Conservation (phyloP, 1,140 invertebrate genomes). For the Drosophila lowei region DNA sequence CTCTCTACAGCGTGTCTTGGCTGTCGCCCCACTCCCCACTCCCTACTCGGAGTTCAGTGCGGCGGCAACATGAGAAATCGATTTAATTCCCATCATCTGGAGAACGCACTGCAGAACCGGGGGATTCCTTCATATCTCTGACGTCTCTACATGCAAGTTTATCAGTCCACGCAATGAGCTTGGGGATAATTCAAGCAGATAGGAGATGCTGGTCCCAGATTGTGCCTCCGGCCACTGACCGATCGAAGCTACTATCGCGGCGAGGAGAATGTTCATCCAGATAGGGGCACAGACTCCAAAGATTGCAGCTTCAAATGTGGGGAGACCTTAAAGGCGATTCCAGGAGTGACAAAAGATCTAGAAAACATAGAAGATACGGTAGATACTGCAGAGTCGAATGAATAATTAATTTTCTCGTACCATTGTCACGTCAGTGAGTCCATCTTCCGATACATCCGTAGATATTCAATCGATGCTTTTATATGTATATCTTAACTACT, state of each 20-base stretch:
- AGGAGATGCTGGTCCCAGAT: slow-evolving; percentile 58
- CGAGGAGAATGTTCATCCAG: slow-evolving; percentile 25
- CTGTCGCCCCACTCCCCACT: neutral
- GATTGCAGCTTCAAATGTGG: neutral
- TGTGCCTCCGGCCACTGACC: slow-evolving; percentile 3
- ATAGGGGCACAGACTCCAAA: slow-evolving; percentile 13
- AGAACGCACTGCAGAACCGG: neutral
- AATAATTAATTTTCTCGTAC: too few species aligned
- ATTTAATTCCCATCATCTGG: slow-evolving; percentile 56
- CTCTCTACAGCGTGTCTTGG: slow-evolving; percentile 6
- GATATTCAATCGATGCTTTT: too few species aligned
- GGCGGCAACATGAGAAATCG: slow-evolving; percentile 77
- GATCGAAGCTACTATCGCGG: slow-evolving; percentile 2
- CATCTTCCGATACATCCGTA: too few species aligned
- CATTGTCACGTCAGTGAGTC: too few species aligned
- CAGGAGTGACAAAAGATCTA: slow-evolving; percentile 8
- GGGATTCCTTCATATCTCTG: slow-evolving; percentile 31
- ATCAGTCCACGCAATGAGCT: slow-evolving; percentile 66
- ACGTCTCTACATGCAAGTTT: slow-evolving; percentile 65
- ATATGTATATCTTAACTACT: too few species aligned
- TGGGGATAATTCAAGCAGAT: slow-evolving; percentile 66
- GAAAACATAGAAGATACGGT: neutral
- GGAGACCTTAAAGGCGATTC: neutral
- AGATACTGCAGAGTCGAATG: too few species aligned
- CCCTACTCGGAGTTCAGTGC: slow-evolving; percentile 17